phyloP scores from a whole-genome alignment of 2,888 invertebrate species.

The Andrena hattorfiana region DNA sequence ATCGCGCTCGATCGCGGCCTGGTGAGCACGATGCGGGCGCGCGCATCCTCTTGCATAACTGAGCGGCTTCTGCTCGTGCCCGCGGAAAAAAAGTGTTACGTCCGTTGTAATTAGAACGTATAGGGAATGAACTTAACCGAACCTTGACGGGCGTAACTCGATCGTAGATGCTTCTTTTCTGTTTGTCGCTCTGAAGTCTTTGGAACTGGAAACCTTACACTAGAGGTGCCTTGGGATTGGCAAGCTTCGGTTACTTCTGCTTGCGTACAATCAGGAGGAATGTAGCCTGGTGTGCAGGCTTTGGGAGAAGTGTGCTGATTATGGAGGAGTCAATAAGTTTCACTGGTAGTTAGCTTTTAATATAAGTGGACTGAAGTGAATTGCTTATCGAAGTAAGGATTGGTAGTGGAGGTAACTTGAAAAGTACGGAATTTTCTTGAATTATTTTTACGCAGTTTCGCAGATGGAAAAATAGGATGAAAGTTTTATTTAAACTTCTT shows the following conservation, averaged over 20 bases:
- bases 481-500: no score
- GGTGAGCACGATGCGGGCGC: conserved; percentile 11
- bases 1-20: conserved; percentile 25
- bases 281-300: background rate
- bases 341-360: no score
- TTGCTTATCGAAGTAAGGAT: no score
- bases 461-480: no score
- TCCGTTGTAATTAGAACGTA: conserved; percentile 33
- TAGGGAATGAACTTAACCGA: background rate
- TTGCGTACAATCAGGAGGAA: background rate
- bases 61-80: background rate
- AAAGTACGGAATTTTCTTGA: no score
- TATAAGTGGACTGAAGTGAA: no score
- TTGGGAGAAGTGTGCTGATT: background rate
- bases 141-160: background rate
- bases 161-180: background rate
- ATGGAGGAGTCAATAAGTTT: background rate
- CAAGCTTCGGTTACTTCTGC: conserved; percentile 3
- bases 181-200: background rate
- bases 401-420: no score
- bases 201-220: background rate
- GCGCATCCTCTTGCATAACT: conserved; percentile 52
- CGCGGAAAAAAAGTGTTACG: conserved; percentile 57
- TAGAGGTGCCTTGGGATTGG: background rate
- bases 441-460: no score